Percentiles rank a stretch among this genome's conserved stretches.
Conservation (phyloP, 2,797 vertebrate genomes). For the Clarias laeviceps region DNA sequence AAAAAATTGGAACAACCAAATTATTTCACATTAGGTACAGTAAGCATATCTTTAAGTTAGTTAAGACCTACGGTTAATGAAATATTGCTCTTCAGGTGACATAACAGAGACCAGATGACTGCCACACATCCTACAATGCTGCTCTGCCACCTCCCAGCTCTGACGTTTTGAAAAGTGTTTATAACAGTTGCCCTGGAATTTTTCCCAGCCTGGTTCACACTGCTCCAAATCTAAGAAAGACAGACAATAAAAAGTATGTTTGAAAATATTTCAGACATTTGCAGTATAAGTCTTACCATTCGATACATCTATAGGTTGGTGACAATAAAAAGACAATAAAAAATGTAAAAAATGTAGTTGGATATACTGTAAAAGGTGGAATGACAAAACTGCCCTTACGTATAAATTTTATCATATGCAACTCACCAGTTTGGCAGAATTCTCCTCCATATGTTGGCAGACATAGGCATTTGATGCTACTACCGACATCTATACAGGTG, state of each 20-base stretch:
- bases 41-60: not conserved
- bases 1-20: constrained; percentile 3
- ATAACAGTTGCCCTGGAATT: constrained; percentile 91
- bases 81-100: constrained; percentile 89
- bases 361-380: not conserved
- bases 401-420: not conserved
- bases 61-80: constrained; percentile 82
- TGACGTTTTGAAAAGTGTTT: constrained; percentile 83
- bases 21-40: constrained; percentile 13
- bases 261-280: not conserved
- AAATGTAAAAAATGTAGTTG: not conserved
- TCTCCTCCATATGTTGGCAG: constrained; percentile 86
- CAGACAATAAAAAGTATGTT: not conserved
- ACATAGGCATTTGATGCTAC: constrained; percentile 77
- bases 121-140: constrained; percentile 81
- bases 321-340: not conserved
- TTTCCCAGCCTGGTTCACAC: constrained; percentile 86
- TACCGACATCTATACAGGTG: constrained; percentile 81
- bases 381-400: not conserved
- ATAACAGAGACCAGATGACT: constrained; percentile 88
- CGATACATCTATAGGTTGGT: not conserved
- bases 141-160: constrained; percentile 92
- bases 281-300: not conserved
- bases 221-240: constrained; percentile 76
- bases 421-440: constrained; percentile 82